Percentiles rank a stretch among this genome's conserved stretches.
Evolutionary conservation across 2,797 vertebrate species (phyloP).

Genomic region (Notolepis coatsorum): DNA sequence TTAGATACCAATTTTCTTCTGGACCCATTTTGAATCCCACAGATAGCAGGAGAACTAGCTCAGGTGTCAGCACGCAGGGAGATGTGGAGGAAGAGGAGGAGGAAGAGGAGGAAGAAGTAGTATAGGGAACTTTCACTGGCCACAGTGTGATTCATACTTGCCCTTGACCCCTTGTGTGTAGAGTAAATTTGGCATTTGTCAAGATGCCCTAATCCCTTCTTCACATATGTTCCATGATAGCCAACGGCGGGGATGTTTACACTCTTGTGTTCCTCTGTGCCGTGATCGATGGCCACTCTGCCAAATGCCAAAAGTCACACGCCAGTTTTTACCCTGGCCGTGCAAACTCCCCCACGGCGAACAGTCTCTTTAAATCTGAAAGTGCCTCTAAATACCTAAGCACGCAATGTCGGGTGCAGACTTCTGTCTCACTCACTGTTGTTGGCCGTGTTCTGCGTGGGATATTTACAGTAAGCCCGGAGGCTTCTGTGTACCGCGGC

Average conservation of each 20-base stretch:
- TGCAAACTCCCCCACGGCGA: neutral
- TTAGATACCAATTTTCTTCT: too few relatives aligned
- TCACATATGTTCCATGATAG: slow-evolving; percentile 1
- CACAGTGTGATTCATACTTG: slow-evolving; percentile 30
- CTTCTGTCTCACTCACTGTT: neutral
- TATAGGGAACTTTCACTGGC: slow-evolving; percentile 26
- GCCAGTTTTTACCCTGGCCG: neutral
- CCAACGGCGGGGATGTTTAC: slow-evolving; percentile 14
- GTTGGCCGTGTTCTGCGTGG: too few relatives aligned
- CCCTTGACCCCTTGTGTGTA: slow-evolving; percentile 36
- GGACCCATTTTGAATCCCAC: neutral
- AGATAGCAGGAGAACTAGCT: neutral
- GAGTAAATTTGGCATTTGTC: slow-evolving; percentile 37
- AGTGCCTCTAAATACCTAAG: neutral
- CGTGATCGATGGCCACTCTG: slow-evolving; percentile 36
- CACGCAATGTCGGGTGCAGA: slow-evolving; percentile 1
- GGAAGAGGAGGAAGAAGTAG: too few relatives aligned
- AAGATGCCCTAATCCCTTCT: slow-evolving; percentile 9
- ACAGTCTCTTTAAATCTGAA: neutral
- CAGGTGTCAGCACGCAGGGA: neutral
- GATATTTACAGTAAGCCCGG: too few relatives aligned
- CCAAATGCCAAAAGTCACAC: slow-evolving; percentile 39
- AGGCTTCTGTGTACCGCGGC: neutral
- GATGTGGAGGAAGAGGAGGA: neutral
- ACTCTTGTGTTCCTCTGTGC: slow-evolving; percentile 9